Conservation (phyloP, 2,797 vertebrate species). For the Sarcoramphus papa region DNA sequence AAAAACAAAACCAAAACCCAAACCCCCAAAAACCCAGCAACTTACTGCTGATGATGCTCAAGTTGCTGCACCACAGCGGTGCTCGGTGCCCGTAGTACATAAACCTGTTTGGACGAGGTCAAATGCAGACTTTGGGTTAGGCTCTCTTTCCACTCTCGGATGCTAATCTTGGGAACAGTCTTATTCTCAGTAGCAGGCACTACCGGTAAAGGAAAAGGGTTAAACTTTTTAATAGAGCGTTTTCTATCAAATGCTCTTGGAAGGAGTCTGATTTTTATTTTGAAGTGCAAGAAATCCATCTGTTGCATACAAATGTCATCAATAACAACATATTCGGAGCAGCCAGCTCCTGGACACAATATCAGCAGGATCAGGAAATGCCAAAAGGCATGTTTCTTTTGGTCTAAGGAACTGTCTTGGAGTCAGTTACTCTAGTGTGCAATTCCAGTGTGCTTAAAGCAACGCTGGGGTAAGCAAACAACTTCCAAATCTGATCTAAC, state of each 20-base stretch:
- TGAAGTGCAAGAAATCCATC: background rate
- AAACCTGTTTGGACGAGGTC: background rate
- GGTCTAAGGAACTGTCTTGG: background rate
- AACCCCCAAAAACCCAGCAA: background rate
- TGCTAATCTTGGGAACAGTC: background rate
- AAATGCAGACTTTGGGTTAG: background rate
- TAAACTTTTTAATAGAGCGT: background rate
- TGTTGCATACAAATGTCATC: background rate
- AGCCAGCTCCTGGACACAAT: background rate
- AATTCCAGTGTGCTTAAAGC: background rate
- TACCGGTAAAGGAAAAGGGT: background rate
- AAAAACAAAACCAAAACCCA: no score
- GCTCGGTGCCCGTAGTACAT: background rate
- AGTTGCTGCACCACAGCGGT: background rate
- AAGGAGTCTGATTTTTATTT: background rate
- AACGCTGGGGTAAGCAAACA: background rate
- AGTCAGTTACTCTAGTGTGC: background rate
- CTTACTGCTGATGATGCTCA: background rate
- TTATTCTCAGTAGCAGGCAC: background rate
- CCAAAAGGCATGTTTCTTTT: rapidly evolving
- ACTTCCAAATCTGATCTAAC: background rate
- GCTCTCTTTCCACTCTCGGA: background rate
- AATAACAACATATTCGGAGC: rapidly evolving
- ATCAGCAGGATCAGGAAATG: rapidly evolving
- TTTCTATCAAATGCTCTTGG: background rate